Conservation (phyloP, 2,113 vertebrate genomes). For the Oreochromis tanganicae region DNA sequence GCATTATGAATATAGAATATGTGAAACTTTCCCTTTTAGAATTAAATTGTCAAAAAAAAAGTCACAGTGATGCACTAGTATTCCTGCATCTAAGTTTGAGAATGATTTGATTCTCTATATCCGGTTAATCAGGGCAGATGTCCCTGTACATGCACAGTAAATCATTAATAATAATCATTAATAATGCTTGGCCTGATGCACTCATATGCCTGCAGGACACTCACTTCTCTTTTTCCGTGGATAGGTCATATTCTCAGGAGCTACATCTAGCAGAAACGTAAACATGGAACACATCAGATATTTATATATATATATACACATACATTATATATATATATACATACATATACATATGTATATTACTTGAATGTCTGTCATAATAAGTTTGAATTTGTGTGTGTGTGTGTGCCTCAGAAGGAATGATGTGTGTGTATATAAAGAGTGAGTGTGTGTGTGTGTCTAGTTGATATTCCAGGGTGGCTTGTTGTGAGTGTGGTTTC, state of each 20-base stretch:
- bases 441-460: background rate
- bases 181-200: background rate
- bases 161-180: constrained; percentile 23
- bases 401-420: background rate
- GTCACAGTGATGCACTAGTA: background rate
- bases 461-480: constrained; percentile 50
- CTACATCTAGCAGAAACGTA: background rate
- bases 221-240: background rate
- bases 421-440: background rate
- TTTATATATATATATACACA: background rate
- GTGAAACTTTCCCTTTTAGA: background rate
- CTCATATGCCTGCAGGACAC: background rate
- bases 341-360: background rate
- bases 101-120: background rate
- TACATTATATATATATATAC: background rate
- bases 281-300: background rate
- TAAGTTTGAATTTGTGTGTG: background rate
- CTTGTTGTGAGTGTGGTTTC: constrained; percentile 58
- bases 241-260: background rate
- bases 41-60: background rate
- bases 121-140: background rate
- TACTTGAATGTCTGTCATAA: background rate
- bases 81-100: background rate
- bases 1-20: background rate
- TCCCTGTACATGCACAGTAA: constrained; percentile 10